Evolutionary conservation across 1,140 invertebrate genomes (phyloP).

Genomic region (Thalassaphorura encarpata): DNA sequence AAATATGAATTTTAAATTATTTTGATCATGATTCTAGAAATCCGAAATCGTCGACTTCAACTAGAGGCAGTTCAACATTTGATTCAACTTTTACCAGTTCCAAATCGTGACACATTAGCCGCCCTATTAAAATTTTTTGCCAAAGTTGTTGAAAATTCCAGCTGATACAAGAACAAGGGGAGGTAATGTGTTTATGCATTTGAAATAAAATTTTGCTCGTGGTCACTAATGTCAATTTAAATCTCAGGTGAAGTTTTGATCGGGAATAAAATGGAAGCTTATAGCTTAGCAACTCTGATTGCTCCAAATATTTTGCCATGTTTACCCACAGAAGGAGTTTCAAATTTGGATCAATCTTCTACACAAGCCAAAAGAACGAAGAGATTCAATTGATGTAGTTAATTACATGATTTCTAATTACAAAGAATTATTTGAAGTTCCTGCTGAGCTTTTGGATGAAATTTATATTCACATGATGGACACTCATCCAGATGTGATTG

Average conservation of each 20-base stretch:
- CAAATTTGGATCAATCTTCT: conserved; percentile 41
- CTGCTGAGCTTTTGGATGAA: conserved; percentile 69
- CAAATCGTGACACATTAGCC: conserved; percentile 79
- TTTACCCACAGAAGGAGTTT: conserved; percentile 49
- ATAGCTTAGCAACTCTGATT: conserved; percentile 82
- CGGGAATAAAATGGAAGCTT: conserved; percentile 89
- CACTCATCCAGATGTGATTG: conserved; percentile 62
- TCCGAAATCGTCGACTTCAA: conserved; percentile 58
- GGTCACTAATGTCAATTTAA: neutral
- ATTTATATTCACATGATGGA: conserved; percentile 76
- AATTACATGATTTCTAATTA: conserved; percentile 78
- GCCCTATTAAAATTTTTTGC: conserved; percentile 69
- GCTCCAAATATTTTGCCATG: conserved; percentile 85
- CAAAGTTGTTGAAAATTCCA: conserved; percentile 59
- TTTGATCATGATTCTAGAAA: conserved; percentile 15
- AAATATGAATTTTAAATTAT: neutral
- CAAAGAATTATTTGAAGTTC: conserved; percentile 59
- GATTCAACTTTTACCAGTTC: conserved; percentile 68
- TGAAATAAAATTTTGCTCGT: too few species aligned
- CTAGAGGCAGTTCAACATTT: conserved; percentile 71
- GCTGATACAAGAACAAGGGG: conserved; percentile 49
- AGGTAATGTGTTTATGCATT: conserved; percentile 35
- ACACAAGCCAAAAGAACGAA: conserved; percentile 51
- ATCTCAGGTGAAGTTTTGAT: conserved; percentile 48
- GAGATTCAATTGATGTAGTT: conserved; percentile 76